These are phyloP conservation scores for Drosophila trichaetosa DNA, from an alignment of 2,888 invertebrate genomes.

Conservation along the genomic window DNA sequence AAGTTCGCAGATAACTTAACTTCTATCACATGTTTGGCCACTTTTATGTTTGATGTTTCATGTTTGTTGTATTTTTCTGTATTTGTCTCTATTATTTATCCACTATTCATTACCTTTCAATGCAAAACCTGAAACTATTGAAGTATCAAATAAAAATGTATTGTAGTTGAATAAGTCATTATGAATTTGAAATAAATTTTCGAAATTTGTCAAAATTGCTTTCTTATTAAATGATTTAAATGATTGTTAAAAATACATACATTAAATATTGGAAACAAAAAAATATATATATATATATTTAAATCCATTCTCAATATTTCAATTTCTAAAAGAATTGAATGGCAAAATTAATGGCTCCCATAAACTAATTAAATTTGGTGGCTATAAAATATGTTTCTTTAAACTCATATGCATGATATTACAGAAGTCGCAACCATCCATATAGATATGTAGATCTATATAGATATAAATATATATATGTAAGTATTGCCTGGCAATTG, in stretches of 20 bases:
- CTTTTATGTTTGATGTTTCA: background rate
- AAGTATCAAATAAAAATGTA: no score
- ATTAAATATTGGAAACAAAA: no score
- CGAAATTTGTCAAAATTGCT: no score
- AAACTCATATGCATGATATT: constrained; percentile 44
- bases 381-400: constrained; percentile 30
- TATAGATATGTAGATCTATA: background rate
- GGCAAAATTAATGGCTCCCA: background rate
- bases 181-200: no score
- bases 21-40: constrained; percentile 10
- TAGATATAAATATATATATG: background rate
- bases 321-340: background rate
- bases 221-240: no score
- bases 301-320: background rate
- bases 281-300: no score
- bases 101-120: background rate
- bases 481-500: constrained; percentile 34
- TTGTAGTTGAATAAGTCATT: no score
- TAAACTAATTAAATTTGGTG: constrained; percentile 21
- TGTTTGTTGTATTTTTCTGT: background rate
- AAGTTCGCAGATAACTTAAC: constrained; percentile 17
- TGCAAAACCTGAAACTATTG: no score
- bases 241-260: no score
- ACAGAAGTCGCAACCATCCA: constrained; percentile 20
- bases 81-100: background rate